These are phyloP conservation scores for Ovis aries DNA, from an alignment of 2,113 vertebrate genomes.

Conservation along the genomic window DNA sequence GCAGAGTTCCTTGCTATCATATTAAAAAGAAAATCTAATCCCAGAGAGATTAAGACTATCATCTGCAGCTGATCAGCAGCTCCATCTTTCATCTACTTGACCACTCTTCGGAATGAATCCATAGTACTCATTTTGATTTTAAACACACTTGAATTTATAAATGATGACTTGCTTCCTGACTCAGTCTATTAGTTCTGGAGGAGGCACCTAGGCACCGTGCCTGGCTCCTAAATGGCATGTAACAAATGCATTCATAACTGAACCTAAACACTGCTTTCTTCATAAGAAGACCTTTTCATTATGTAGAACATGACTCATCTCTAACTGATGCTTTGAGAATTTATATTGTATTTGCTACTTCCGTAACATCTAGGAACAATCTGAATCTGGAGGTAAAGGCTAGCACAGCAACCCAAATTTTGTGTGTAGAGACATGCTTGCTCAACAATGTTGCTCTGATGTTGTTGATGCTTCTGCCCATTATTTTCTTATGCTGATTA, in stretches of 20 bases:
- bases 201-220: no score
- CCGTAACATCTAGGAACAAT: not conserved
- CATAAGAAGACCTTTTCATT: not conserved
- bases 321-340: not conserved
- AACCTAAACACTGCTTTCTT: not conserved
- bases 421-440: not conserved
- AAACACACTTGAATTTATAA: not conserved
- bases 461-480: not conserved
- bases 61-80: not conserved
- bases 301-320: not conserved
- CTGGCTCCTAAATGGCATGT: not conserved
- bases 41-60: not conserved
- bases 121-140: not conserved
- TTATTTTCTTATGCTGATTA: not conserved
- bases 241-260: not conserved
- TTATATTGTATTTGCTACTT: not conserved
- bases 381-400: not conserved
- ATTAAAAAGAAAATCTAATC: not conserved
- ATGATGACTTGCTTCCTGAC: not conserved
- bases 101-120: not conserved
- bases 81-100: not conserved
- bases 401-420: not conserved
- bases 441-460: not conserved
- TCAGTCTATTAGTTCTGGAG: not conserved
- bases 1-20: not conserved